phyloP scores from a whole-genome alignment of 2,797 vertebrate genomes.

The Chromis chromis region DNA sequence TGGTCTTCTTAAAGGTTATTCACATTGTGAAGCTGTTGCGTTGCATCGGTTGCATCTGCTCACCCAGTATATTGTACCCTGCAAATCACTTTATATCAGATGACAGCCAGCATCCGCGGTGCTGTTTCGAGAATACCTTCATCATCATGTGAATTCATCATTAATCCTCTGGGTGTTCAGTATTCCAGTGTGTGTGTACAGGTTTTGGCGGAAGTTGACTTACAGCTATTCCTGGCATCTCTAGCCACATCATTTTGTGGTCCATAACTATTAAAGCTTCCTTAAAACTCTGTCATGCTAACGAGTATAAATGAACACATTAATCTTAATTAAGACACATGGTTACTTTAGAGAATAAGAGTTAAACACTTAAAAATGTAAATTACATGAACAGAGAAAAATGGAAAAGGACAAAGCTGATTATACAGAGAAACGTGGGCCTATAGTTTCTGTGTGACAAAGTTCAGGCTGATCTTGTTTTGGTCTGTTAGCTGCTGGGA shows the following conservation, averaged over 20 bases:
- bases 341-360: constrained; percentile 11
- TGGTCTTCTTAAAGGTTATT: no score
- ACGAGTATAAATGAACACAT: constrained; percentile 21
- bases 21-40: no score
- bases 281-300: constrained; percentile 11
- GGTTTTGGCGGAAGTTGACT: not conserved
- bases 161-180: not conserved
- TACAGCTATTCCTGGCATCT: not conserved
- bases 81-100: no score
- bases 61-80: no score
- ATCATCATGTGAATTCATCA: not conserved
- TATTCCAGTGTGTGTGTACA: constrained; percentile 4
- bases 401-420: not conserved
- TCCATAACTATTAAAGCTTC: not conserved
- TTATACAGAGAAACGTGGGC: not conserved
- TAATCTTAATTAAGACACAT: constrained; percentile 25
- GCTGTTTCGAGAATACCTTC: constrained; percentile 1
- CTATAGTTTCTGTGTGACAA: not conserved
- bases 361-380: constrained; percentile 7
- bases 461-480: not conserved
- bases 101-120: not conserved
- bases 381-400: not conserved
- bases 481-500: not conserved
- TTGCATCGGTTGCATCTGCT: no score
- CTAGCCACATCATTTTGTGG: not conserved